Conservation (phyloP, 2,797 vertebrate genomes). For the Rhodeus uyekii region DNA sequence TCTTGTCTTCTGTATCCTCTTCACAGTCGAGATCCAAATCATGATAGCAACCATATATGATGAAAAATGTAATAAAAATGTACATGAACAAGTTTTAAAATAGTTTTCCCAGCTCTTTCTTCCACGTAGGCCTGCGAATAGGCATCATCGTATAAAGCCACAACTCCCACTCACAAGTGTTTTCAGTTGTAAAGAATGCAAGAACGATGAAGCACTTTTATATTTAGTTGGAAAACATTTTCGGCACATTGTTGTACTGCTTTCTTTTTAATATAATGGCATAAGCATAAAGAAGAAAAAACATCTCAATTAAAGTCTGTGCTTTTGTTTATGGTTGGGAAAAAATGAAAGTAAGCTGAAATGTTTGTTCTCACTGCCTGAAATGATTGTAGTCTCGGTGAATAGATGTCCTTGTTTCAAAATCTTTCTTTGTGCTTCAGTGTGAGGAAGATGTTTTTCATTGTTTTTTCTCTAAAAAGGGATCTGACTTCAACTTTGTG, state of each 20-base stretch:
- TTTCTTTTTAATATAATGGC: slow-evolving; percentile 70
- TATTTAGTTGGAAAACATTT: slow-evolving; percentile 10
- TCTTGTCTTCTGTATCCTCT: background rate
- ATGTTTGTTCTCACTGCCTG: slow-evolving; percentile 72
- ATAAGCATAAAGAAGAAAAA: slow-evolving; percentile 3
- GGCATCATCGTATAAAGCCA: background rate
- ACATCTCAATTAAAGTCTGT: slow-evolving; percentile 38
- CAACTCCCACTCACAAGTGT: slow-evolving; percentile 21
- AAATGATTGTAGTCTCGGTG: slow-evolving; percentile 67
- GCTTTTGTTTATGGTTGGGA: slow-evolving; percentile 6
- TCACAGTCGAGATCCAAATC: background rate
- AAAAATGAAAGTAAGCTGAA: slow-evolving; percentile 46
- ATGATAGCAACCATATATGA: background rate
- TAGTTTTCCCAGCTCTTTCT: background rate
- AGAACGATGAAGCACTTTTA: background rate
- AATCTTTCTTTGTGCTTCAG: no score
- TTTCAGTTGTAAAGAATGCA: slow-evolving; percentile 36
- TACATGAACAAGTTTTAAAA: slow-evolving; percentile 10
- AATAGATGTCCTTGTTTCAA: slow-evolving; percentile 88
- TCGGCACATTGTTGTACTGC: slow-evolving; percentile 62
- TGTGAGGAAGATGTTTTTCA: slow-evolving; percentile 39
- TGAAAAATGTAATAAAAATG: background rate
- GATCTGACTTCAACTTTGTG: background rate
- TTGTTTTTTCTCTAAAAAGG: slow-evolving; percentile 33
- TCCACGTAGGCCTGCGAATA: background rate